Evolutionary conservation across 2,888 invertebrate genomes (phyloP), one percentile per base, ranked within the genome.

Genomic region (Suillia variegata): DNA sequence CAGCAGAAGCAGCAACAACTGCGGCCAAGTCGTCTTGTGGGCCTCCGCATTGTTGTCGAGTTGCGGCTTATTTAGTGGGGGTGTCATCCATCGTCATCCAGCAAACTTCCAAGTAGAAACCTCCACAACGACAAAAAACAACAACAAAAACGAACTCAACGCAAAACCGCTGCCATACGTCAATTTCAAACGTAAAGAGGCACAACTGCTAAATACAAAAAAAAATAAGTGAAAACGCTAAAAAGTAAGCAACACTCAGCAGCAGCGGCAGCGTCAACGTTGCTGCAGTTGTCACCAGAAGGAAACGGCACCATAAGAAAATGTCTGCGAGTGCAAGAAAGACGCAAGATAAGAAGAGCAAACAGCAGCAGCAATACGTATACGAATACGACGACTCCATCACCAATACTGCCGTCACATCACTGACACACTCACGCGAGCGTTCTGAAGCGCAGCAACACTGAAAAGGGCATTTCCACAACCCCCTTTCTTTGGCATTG

Each of bases 41-140:
- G 70, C 70, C 70, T 73, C 75, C 74, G 70, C 77, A 75, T 73
- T 71, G 73, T 73, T 79, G 76, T 75, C 75, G 76, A 66, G 67
- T 73, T 75, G 74, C 62, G 73, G 73, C 73, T 63, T 66, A 55
- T 68, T 56, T 67, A 65, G 72, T 68, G 75, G 73, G 75, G 72
- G 74, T 77, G 74, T 74, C 77, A 72, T 59, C 61, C 60, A 54
- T 64, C 69, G 51, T 60, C 59, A 55, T 64, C 61, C 68, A 68
- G 61, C 65, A 65, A 62, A 58, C 63, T 50, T 61, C 47, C 57
- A 56, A 61, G 33, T 50, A 62, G 26, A 51, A 66, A 51, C 63
- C 63, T 62, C 64, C 61, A 65, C 54, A 50, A 61, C 17, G 31
- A 53, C 13, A 56, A 31, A 26, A 45, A 18, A n/a, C n/a, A n/a